A percentile compares a stretch with the other conserved stretches of the same genome.
These are phyloP conservation scores for Natrix natrix DNA, from an alignment of 2,797 vertebrate genomes.

Conservation along the genomic window DNA sequence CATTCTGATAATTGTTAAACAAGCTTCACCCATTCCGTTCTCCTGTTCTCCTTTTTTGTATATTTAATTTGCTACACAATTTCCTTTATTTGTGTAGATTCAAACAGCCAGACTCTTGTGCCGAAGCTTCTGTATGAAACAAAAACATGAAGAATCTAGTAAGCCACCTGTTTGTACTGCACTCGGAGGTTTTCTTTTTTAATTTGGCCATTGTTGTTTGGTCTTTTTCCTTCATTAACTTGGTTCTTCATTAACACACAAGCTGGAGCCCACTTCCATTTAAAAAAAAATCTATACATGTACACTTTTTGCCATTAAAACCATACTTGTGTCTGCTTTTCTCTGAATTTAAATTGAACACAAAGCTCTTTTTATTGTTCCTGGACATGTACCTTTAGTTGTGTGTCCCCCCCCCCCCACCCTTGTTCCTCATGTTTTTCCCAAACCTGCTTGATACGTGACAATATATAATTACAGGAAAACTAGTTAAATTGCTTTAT, in stretches of 20 bases:
- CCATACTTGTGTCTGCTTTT: conserved; percentile 63
- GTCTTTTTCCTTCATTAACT: conserved; percentile 56
- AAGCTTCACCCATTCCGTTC: conserved; percentile 41
- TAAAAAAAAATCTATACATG: conserved; percentile 40
- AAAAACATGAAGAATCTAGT: conserved; percentile 66
- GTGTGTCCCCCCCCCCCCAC: no score
- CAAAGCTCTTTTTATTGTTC: conserved; percentile 66
- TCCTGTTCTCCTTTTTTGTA: conserved; percentile 38
- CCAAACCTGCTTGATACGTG: conserved; percentile 84
- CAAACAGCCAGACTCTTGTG: conserved; percentile 69
- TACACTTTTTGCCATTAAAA: conserved; percentile 69
- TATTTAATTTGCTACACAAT: conserved; percentile 60
- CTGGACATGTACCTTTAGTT: conserved; percentile 67
- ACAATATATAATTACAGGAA: conserved; percentile 84
- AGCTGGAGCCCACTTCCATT: conserved; percentile 60
- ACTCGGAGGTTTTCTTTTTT: conserved; percentile 44
- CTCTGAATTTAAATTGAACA: conserved; percentile 65
- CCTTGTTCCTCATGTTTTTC: conserved; percentile 69
- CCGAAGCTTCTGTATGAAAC: conserved; percentile 57
- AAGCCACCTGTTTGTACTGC: conserved; percentile 75
- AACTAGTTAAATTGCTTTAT: conserved; percentile 83
- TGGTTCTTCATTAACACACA: conserved; percentile 63
- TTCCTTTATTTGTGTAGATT: conserved; percentile 64
- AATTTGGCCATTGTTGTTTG: conserved; percentile 60
- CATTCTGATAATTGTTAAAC: conserved; percentile 57